Base-by-base conservation (phyloP, 2,113 vertebrate genomes). In the Drymodes brunneopygia region DNA sequence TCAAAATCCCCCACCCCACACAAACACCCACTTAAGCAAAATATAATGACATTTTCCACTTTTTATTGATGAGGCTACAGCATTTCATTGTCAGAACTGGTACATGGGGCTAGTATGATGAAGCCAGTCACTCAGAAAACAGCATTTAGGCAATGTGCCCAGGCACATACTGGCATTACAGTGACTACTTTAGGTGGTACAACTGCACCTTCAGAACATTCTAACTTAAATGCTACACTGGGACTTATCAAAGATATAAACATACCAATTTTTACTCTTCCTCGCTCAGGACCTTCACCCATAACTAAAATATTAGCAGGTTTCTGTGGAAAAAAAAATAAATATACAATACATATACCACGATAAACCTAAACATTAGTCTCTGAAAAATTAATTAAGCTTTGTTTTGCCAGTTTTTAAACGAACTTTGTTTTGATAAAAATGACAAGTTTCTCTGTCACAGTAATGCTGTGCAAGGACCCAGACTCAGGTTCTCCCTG, bases 301-400 rank as follows among this genome's bases (percentile, higher is more conserved):
- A 99, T 99, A 98, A 99, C 99, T 98, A 99, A 99, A 98, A 99
- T 99, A 98, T 99, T 99, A 95, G 99, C 99, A 98, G 99, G 99
- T 99, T 99, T 99, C 99, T 99, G 98, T 97, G 97, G 96, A 97
- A 97, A 97, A 97, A 97, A 98, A 98, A 98, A 98, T 97, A 98
- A 97, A 97, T 98, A 97, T 91, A 98, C 96, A 98, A 97, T 97
- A 97, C 96, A 97, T 97, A 97, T 97, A 96, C 95, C 97, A 96
- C 92, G 95, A 96, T 90, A 97, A 97, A 95, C 97, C 96, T 96
- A 97, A 97, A 97, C 96, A 97, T 86, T 62, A 93, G 93, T 95
- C 69, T 96, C 97, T 97, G 94, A 97, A 97, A 97, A 95, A 77
- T 95, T 86, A 95, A 74, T 95, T 94, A 94, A 96, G 88, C 60